Base-by-base conservation (phyloP, 2,113 vertebrate species). In the Sarotherodon lohbergeri region DNA sequence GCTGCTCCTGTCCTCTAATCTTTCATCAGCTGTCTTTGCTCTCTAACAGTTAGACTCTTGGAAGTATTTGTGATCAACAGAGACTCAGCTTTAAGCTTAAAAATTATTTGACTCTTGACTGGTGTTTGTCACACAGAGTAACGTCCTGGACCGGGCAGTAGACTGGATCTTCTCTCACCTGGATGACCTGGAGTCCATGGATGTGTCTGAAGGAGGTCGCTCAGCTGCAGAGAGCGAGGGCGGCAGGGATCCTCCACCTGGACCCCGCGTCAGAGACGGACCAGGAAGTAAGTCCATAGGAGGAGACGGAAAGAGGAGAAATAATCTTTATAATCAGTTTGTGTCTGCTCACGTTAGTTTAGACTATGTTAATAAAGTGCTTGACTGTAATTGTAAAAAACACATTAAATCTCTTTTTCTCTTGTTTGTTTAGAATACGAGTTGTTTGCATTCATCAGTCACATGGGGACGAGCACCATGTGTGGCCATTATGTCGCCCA, bases 81-180 rank as follows among this genome's bases (percentile, higher is more conserved):
- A 80, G 7, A 76, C 41, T 76, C 14, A 2, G 4, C 12, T 9
- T 71, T 71, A 48, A 17, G 41, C 41, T 48, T 29, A 48, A 6
- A 50, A 78, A 68, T 8, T 13, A 68, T 68, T n/a, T 52, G 73
- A 5, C 2, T 27, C 32, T 41, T 39, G 5, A 54, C 36, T 29
- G 10, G 4, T 32, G 8, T 84, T 56, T 88, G n/a, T 82, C 8
- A 43, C 16, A 36, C 94, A 99, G 99, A 99, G 96, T 94, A 99
- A 99, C 66, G 94, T 97, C 43, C 95, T 99, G 89, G 98, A 99
- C 83, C 96, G 98, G 29, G 99, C 99, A 1, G 98, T 99, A 87
- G 98, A 99, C 94, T 99, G 98, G 99, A 99, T 99, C 95, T 99
- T 99, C 86, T 99, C 98, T 88, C 98, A 99, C 94, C 97, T 99